Conservation (phyloP, 2,888 invertebrate genomes). For the Magallana nippona region DNA sequence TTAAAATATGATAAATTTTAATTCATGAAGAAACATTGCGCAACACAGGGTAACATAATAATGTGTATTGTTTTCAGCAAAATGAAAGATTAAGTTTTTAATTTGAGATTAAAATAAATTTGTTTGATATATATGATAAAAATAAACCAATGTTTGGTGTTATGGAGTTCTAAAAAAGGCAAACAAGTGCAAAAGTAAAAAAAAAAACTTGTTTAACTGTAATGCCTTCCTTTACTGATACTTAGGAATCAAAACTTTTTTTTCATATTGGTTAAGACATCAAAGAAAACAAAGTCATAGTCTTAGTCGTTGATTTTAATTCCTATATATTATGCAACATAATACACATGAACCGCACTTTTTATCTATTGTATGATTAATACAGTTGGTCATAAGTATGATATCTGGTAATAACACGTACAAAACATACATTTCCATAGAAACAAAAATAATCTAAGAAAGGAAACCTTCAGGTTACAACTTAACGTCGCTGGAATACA, state of each 20-base stretch:
- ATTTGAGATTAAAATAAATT: no score
- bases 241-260: background rate
- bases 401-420: slow-evolving; percentile 31
- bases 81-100: no score
- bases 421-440: slow-evolving; percentile 31
- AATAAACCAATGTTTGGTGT: background rate
- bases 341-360: slow-evolving; percentile 31
- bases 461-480: background rate
- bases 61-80: no score
- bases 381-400: slow-evolving; percentile 10
- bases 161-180: background rate
- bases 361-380: slow-evolving; percentile 21
- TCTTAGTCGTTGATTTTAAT: slow-evolving; percentile 35
- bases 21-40: no score
- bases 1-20: no score
- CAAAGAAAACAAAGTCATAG: background rate
- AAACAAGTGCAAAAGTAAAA: no score
- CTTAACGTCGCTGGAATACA: background rate
- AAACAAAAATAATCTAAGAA: slow-evolving; percentile 17
- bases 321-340: slow-evolving; percentile 35
- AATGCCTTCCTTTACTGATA: no score
- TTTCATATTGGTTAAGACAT: background rate
- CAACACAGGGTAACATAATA: no score
- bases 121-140: no score
- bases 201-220: no score